Conservation (phyloP, 2,113 vertebrate genomes). For the Brachyhypopomus occidentalis region DNA sequence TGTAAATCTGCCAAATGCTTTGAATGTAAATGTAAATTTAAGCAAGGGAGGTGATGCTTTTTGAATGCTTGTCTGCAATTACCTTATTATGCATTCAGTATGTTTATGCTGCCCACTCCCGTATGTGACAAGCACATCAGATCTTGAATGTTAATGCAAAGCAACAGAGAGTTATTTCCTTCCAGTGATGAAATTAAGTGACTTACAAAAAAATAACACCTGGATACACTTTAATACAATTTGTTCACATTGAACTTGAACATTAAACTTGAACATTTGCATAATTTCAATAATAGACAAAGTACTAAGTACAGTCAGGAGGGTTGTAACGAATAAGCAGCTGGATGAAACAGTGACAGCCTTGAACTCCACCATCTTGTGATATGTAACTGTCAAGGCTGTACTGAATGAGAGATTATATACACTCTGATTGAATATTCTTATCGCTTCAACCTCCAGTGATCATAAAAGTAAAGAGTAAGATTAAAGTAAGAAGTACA, state of each 20-base stretch:
- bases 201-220: neutral
- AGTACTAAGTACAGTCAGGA: neutral
- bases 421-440: neutral
- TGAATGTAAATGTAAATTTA: too few species aligned
- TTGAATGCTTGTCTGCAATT: neutral
- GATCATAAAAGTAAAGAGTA: conserved; percentile 1
- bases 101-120: too few species aligned
- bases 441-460: neutral
- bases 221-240: neutral
- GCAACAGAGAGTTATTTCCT: neutral
- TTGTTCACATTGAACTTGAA: too few species aligned
- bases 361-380: neutral
- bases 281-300: neutral
- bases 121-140: neutral
- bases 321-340: neutral
- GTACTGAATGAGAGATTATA: conserved; percentile 18
- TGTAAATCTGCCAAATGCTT: too few species aligned
- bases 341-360: neutral
- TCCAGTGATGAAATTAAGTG: neutral
- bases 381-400: neutral
- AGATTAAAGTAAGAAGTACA: too few species aligned
- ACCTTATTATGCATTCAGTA: neutral
- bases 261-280: neutral
- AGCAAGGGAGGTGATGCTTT: too few species aligned
- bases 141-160: neutral